Conservation (phyloP, 1,140 invertebrate genomes). For the Eupristina koningsbergeri region DNA sequence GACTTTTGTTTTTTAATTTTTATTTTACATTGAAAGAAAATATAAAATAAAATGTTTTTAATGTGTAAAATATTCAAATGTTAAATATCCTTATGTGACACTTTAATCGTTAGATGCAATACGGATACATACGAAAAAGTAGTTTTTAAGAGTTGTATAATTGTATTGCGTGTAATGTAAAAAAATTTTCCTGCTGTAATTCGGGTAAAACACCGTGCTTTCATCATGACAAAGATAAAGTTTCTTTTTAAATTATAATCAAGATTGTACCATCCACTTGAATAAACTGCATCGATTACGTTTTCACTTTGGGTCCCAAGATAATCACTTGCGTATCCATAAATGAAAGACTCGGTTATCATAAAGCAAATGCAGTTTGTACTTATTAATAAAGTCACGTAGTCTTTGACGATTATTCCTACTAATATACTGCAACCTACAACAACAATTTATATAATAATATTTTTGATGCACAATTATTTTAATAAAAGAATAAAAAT, state of each 20-base stretch:
- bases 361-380: constrained; percentile 51
- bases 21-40: neutral
- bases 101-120: constrained; percentile 19
- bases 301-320: constrained; percentile 49
- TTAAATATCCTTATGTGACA: neutral
- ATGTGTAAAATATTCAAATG: neutral
- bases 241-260: constrained; percentile 30
- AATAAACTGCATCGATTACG: constrained; percentile 44
- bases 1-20: neutral
- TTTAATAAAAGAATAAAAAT: too few species aligned
- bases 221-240: constrained; percentile 52
- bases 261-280: constrained; percentile 48
- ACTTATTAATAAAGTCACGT: constrained; percentile 50
- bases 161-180: constrained; percentile 51
- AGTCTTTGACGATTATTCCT: constrained; percentile 39
- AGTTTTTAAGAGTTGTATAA: constrained; percentile 50
- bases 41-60: neutral
- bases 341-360: constrained; percentile 52
- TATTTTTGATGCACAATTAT: too few species aligned
- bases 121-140: constrained; percentile 46
- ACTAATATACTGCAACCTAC: constrained; percentile 49
- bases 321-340: constrained; percentile 53
- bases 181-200: constrained; percentile 55
- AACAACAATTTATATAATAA: neutral
- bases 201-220: constrained; percentile 38